Conservation (phyloP, 2,888 invertebrate genomes). For the Diloba caeruleocephala region DNA sequence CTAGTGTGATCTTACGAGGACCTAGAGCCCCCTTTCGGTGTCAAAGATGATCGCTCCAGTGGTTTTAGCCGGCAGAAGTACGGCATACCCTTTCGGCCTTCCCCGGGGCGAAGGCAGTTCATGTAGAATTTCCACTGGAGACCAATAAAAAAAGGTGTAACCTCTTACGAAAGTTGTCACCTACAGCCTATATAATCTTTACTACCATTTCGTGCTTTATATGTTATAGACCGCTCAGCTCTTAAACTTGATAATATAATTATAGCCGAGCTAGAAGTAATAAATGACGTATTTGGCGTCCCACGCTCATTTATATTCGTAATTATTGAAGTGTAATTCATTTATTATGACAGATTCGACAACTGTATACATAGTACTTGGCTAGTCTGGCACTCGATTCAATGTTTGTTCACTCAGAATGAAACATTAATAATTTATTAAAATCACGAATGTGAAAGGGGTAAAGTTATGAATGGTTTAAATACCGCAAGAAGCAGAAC, state of each 20-base stretch:
- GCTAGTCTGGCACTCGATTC: conserved; percentile 17
- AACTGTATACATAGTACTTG: conserved; percentile 22
- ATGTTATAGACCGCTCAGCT: conserved; percentile 15
- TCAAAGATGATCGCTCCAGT: no score
- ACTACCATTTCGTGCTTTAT: conserved; percentile 9
- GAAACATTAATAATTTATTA: not conserved
- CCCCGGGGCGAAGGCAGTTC: no score
- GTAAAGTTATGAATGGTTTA: conserved; percentile 9
- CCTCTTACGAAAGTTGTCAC: no score
- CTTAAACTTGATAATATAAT: conserved; percentile 40
- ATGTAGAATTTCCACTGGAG: no score
- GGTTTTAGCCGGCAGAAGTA: no score
- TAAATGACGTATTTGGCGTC: conserved; percentile 36
- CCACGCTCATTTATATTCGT: conserved; percentile 37
- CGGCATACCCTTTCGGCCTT: no score
- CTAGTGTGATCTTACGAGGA: no score
- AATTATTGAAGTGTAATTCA: conserved; percentile 36
- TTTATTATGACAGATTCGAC: no score
- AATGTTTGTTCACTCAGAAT: conserved; percentile 14
- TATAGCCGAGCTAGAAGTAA: conserved; percentile 31
- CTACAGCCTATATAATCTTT: no score
- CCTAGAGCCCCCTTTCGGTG: no score
- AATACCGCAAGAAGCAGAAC: no score
- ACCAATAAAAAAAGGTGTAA: no score
- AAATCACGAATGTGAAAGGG: conserved; percentile 1